Evolutionary conservation across 2,888 invertebrate genomes (phyloP).

Genomic region (Eutolmus rufibarbis): DNA sequence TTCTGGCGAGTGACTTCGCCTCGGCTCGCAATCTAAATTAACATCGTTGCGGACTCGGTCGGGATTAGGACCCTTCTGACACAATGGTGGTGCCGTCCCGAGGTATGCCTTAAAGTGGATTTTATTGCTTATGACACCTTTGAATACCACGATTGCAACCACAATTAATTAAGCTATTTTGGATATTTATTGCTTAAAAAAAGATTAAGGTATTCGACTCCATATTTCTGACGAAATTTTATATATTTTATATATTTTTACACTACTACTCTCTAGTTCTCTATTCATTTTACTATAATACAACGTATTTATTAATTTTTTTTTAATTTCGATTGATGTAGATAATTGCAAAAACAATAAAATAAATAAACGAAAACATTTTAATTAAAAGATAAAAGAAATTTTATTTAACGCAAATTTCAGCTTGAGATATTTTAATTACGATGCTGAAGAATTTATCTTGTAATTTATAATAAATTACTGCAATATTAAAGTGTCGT

Average conservation of each 20-base stretch:
- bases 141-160: not conserved
- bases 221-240: too few species aligned
- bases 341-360: too few species aligned
- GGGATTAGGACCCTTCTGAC: not conserved
- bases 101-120: not conserved
- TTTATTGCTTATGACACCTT: not conserved
- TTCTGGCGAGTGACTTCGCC: not conserved
- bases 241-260: too few species aligned
- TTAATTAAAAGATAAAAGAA: not conserved
- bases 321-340: not conserved
- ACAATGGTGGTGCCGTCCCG: not conserved
- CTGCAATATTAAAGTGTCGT: not conserved
- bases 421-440: not conserved
- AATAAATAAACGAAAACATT: not conserved
- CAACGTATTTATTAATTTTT: not conserved
- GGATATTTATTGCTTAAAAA: not conserved
- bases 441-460: not conserved
- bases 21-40: constrained; percentile 13
- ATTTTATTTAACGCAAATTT: not conserved
- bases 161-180: not conserved
- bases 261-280: too few species aligned
- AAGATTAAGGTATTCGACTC: too few species aligned
- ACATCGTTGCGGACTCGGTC: not conserved
- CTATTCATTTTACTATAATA: too few species aligned
- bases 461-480: not conserved